A percentile compares a stretch with the other conserved stretches of the same genome.
Conservation (phyloP, 92 coral and sea anemone genomes). For the Desmophyllum pertusum region DNA sequence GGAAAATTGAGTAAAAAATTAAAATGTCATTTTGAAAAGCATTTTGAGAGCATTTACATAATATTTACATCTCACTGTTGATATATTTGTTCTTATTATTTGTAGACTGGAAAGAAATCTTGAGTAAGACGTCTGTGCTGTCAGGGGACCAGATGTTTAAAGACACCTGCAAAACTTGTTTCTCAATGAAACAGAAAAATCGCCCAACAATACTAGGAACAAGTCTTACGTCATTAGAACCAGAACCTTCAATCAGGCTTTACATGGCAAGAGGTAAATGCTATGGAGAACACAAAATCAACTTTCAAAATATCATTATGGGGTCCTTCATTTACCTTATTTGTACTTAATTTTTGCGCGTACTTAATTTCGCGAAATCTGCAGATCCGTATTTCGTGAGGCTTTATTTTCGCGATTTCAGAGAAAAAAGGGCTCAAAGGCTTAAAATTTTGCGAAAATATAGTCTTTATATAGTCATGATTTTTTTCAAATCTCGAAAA, state of each 20-base stretch:
- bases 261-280: constrained; percentile 93
- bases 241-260: constrained; percentile 88
- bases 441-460: too few relatives aligned
- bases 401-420: too few relatives aligned
- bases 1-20: too few relatives aligned
- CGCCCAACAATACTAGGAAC: constrained; percentile 87
- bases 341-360: background rate
- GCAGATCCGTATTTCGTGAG: too few relatives aligned
- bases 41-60: background rate
- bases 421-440: too few relatives aligned
- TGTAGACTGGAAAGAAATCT: constrained; percentile 95
- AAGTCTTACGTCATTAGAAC: constrained; percentile 80
- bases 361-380: too few relatives aligned
- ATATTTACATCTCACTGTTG: background rate
- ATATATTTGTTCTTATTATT: background rate
- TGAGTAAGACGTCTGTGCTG: constrained; percentile 82
- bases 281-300: background rate
- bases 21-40: too few relatives aligned
- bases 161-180: constrained; percentile 86
- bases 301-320: background rate
- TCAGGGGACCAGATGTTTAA: constrained; percentile 69
- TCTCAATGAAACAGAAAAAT: constrained; percentile 71
- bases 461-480: too few relatives aligned
- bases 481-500: too few relatives aligned
- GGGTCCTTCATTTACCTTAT: too few relatives aligned